phyloP scores from a whole-genome alignment of 2,113 vertebrate genomes.

The Odocoileus virginianus region DNA sequence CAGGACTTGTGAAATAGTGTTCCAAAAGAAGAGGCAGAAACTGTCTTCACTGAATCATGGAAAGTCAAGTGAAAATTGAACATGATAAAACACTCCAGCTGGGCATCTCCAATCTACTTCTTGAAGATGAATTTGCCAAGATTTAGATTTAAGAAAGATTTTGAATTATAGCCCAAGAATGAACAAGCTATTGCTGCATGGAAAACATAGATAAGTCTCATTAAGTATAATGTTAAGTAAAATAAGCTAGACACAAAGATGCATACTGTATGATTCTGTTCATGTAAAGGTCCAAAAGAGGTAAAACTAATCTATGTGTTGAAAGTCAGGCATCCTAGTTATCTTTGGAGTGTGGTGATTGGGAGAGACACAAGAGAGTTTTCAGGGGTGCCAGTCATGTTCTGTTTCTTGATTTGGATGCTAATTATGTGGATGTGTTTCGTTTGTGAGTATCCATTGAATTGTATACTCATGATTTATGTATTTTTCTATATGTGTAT shows the following conservation, averaged over 20 bases:
- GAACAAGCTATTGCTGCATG: neutral
- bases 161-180: slow-evolving; percentile 13
- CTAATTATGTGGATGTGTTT: neutral
- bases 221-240: slow-evolving; percentile 3
- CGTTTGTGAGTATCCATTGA: neutral
- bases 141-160: slow-evolving; percentile 35
- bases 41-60: slow-evolving; percentile 49
- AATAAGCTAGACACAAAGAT: neutral
- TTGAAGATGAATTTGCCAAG: slow-evolving; percentile 30
- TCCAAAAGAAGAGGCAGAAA: slow-evolving; percentile 61
- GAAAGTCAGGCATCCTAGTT: neutral
- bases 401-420: neutral
- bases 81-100: slow-evolving; percentile 49
- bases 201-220: neutral
- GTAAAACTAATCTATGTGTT: neutral
- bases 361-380: neutral
- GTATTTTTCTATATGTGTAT: neutral
- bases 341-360: neutral
- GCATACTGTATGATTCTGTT: neutral
- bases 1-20: slow-evolving; percentile 56
- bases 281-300: neutral
- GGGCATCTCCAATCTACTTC: slow-evolving; percentile 16
- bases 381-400: neutral
- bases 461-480: neutral
- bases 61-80: slow-evolving; percentile 61